Evolutionary conservation across 2,797 vertebrate genomes (phyloP).

Genomic region (Dendrocincla tyrannina): DNA sequence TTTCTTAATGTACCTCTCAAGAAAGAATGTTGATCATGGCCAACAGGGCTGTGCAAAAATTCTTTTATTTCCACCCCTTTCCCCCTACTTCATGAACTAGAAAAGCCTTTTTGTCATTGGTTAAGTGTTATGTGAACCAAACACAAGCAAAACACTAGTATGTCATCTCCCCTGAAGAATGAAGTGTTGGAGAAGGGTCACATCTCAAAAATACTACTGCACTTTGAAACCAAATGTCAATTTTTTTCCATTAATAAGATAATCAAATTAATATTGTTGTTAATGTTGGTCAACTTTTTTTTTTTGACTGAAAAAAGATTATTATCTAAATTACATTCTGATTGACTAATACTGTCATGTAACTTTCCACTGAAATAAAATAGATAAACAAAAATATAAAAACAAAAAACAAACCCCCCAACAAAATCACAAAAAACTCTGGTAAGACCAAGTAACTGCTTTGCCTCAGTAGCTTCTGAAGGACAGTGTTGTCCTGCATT

Average conservation of each 20-base stretch:
- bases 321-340: background rate
- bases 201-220: background rate
- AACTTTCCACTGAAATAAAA: background rate
- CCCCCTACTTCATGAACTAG: background rate
- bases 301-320: background rate
- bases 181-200: background rate
- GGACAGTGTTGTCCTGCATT: background rate
- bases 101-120: background rate
- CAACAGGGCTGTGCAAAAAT: background rate
- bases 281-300: background rate
- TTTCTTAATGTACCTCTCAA: background rate
- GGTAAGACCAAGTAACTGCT: background rate
- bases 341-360: background rate
- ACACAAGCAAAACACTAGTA: background rate
- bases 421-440: background rate
- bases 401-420: rapidly evolving
- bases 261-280: background rate
- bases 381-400: background rate
- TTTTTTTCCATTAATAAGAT: background rate
- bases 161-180: background rate
- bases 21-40: background rate
- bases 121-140: background rate
- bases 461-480: background rate
- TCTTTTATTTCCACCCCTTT: background rate
- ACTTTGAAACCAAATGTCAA: background rate